Conservation (phyloP, 2,113 vertebrate genomes). For the Grantiella picta region DNA sequence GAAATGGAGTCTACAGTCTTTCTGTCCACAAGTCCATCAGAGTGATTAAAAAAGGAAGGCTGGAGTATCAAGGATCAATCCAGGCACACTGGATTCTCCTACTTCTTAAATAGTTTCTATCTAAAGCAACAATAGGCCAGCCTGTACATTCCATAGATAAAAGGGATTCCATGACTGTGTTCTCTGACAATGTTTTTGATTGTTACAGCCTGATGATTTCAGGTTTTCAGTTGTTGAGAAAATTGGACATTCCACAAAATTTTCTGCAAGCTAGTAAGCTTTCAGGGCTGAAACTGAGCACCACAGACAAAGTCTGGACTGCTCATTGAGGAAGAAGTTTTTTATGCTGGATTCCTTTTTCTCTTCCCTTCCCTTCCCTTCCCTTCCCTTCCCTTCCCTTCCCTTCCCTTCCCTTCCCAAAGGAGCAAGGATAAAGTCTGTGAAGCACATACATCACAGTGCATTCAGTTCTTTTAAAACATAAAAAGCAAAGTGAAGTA, state of each 20-base stretch:
- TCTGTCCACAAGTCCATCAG: neutral
- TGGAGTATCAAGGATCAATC: neutral
- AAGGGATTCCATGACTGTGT: fast-evolving
- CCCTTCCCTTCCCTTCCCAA: too few species aligned
- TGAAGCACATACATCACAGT: neutral
- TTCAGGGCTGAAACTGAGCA: neutral
- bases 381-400: neutral
- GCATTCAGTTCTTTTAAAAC: neutral
- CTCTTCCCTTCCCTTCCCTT: neutral
- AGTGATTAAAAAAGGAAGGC: neutral
- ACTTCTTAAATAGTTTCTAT: neutral
- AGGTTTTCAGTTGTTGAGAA: neutral
- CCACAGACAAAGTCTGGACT: neutral
- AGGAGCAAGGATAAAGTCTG: neutral
- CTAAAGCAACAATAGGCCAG: neutral
- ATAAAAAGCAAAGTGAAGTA: neutral
- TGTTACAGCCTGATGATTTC: neutral
- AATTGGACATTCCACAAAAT: neutral
- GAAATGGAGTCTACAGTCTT: neutral
- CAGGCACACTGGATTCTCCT: neutral
- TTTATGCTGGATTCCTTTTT: neutral
- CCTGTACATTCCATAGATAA: too few species aligned
- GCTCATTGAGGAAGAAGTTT: fast-evolving
- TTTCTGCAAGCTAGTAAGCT: neutral
- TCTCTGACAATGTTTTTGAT: neutral